Conservation (phyloP, 2,888 invertebrate species). For the Tortricodes alternella region DNA sequence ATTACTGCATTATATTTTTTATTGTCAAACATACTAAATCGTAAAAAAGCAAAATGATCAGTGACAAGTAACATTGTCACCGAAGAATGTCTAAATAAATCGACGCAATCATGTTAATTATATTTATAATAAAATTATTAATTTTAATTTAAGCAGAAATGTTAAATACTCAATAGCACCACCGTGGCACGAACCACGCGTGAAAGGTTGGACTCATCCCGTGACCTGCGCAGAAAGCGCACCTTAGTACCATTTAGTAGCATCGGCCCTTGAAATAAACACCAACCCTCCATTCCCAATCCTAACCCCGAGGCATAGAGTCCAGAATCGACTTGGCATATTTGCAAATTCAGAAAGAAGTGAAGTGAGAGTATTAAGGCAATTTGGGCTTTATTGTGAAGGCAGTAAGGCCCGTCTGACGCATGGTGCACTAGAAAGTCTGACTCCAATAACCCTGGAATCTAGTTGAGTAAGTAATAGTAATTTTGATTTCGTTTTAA, state of each 20-base stretch:
- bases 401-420: constrained; percentile 42
- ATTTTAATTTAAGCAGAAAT: not conserved
- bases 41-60: too few relatives aligned
- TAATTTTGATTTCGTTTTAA: constrained; percentile 37
- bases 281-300: constrained; percentile 37
- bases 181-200: constrained; percentile 68
- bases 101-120: too few relatives aligned
- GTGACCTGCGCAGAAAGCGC: constrained; percentile 75
- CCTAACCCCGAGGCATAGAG: constrained; percentile 13
- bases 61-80: too few relatives aligned
- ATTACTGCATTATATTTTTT: too few relatives aligned
- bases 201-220: constrained; percentile 81
- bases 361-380: constrained; percentile 46
- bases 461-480: constrained; percentile 38
- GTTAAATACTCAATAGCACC: constrained; percentile 51
- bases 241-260: constrained; percentile 48
- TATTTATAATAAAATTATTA: too few relatives aligned
- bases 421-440: constrained; percentile 55
- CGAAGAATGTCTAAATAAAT: too few relatives aligned
- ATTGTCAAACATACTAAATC: too few relatives aligned
- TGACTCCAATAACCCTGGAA: constrained; percentile 53
- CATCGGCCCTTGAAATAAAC: constrained; percentile 19
- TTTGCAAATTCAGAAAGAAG: constrained; percentile 30
- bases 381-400: constrained; percentile 47
- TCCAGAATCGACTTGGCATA: not conserved